phyloP scores from a whole-genome alignment of 2,888 invertebrate species.

The Steinernema hermaphroditum region DNA sequence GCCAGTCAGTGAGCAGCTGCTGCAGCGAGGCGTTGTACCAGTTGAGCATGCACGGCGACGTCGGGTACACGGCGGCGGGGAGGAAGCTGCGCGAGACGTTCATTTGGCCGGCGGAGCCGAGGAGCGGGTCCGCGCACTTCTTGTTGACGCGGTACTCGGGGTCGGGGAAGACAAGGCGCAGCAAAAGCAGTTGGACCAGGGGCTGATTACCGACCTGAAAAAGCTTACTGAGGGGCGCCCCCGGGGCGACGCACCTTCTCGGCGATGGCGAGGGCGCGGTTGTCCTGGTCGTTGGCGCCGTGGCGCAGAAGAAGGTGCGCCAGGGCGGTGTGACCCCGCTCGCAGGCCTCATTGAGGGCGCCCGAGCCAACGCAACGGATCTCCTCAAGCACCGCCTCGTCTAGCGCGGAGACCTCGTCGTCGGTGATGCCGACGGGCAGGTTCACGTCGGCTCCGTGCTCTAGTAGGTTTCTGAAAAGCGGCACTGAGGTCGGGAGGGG shows the following conservation, averaged over 20 bases:
- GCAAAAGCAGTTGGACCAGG: conserved; percentile 30
- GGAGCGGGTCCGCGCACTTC: conserved; percentile 74
- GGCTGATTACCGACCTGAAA: conserved; percentile 47
- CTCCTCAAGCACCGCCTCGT: conserved; percentile 47
- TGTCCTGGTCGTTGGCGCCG: conserved; percentile 84
- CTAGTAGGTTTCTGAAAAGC: conserved; percentile 72
- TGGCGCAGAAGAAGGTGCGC: conserved; percentile 79
- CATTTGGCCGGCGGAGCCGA: conserved; percentile 15
- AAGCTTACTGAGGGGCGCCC: neutral
- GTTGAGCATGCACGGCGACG: conserved; percentile 80
- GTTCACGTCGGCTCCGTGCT: conserved; percentile 82
- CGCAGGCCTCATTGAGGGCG: conserved; percentile 76
- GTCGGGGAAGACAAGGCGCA: conserved; percentile 73
- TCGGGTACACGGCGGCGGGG: conserved; percentile 74
- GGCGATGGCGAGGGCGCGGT: conserved; percentile 75
- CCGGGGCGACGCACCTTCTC: conserved; percentile 35
- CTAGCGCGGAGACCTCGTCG: conserved; percentile 57
- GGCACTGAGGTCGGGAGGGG: conserved; percentile 76
- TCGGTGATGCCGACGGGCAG: conserved; percentile 71
- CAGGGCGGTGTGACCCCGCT: conserved; percentile 75
- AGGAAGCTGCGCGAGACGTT: conserved; percentile 60
- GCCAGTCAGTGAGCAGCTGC: conserved; percentile 78
- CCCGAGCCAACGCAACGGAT: conserved; percentile 59
- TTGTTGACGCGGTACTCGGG: conserved; percentile 90
- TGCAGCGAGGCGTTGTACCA: conserved; percentile 80